phyloP scores from a whole-genome alignment of 2,888 invertebrate species.

The Oxystoma pomonae region DNA sequence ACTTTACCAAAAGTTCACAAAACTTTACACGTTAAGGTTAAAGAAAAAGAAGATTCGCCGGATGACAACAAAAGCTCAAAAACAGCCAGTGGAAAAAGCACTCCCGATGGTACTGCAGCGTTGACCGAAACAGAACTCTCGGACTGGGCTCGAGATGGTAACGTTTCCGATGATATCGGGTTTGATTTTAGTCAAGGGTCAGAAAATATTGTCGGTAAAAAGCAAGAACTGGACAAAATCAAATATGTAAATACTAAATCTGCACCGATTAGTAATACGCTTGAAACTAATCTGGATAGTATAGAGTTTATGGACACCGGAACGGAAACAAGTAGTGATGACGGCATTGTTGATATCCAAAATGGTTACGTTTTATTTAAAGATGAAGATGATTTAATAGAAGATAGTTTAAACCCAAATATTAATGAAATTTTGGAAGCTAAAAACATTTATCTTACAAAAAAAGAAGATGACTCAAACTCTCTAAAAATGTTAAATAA shows the following conservation, averaged over 20 bases:
- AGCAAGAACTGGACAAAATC: neutral
- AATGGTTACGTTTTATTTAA: constrained; percentile 66
- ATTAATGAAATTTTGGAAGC: constrained; percentile 33
- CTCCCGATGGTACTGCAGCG: constrained; percentile 60
- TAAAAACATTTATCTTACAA: constrained; percentile 23
- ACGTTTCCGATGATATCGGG: constrained; percentile 70
- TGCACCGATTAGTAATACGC: constrained; percentile 14
- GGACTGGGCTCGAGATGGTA: constrained; percentile 83
- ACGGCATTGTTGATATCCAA: constrained; percentile 55
- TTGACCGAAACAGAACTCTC: constrained; percentile 85
- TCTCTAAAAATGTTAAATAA: constrained; percentile 24
- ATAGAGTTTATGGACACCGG: constrained; percentile 87
- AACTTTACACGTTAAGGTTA: constrained; percentile 34
- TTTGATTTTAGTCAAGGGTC: constrained; percentile 47
- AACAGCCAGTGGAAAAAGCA: constrained; percentile 47
- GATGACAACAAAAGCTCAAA: constrained; percentile 31
- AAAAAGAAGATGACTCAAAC: constrained; percentile 14
- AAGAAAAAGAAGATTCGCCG: constrained; percentile 22
- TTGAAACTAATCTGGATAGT: constrained; percentile 61
- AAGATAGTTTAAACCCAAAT: constrained; percentile 43
- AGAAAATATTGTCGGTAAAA: constrained; percentile 11
- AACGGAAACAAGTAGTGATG: constrained; percentile 71
- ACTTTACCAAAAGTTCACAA: constrained; percentile 37
- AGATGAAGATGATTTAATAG: constrained; percentile 47
- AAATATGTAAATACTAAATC: neutral